A percentile compares a stretch with the other conserved stretches of the same genome.
Conservation (phyloP, 2,888 invertebrate species). For the Drosophila pseudotalamancana region DNA sequence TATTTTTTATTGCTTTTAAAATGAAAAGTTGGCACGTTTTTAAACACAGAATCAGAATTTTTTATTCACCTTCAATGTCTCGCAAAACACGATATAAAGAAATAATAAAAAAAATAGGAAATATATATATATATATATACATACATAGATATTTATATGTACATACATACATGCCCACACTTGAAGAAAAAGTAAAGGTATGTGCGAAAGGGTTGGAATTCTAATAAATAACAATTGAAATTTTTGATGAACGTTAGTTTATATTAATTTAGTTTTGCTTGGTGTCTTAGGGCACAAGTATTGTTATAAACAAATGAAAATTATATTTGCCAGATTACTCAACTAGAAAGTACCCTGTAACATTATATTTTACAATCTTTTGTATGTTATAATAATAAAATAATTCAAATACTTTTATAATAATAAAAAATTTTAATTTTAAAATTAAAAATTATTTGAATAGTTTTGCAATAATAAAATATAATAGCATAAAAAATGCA, state of each 20-base stretch:
- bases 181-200: background rate
- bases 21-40: constrained; percentile 5
- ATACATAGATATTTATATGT: no score
- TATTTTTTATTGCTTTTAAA: background rate
- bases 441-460: no score
- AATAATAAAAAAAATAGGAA: no score
- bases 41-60: no score
- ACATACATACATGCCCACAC: background rate
- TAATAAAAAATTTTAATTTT: background rate
- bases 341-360: background rate
- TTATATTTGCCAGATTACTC: no score
- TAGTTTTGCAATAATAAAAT: no score
- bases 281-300: background rate
- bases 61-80: no score
- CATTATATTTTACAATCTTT: no score
- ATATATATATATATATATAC: no score
- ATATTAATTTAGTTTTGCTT: background rate
- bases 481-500: no score
- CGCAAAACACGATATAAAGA: no score
- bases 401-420: no score
- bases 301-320: background rate
- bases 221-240: background rate
- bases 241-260: constrained; percentile 1
- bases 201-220: background rate
- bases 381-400: background rate